Conservation (phyloP, 2,888 invertebrate species). For the Macrosiphum euphorbiae region DNA sequence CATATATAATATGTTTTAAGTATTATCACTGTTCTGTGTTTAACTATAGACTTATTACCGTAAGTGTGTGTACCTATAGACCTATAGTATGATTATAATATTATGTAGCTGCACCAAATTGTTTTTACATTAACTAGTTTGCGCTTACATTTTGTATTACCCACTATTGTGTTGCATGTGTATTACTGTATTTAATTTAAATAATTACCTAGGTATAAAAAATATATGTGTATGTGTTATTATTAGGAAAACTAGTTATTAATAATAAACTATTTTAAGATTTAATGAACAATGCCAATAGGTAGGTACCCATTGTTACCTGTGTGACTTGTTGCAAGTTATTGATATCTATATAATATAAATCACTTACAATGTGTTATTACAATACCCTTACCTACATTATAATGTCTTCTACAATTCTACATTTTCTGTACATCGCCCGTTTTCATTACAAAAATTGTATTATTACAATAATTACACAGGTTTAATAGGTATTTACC, state of each 20-base stretch:
- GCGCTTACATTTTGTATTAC: conserved; percentile 47
- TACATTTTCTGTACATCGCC: neutral
- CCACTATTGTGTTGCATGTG: conserved; percentile 49
- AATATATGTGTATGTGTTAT: neutral
- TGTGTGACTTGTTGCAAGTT: neutral
- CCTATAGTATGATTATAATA: neutral
- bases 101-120: conserved; percentile 34
- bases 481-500: neutral
- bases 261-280: neutral
- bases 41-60: conserved; percentile 38
- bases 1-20: conserved; percentile 28
- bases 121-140: conserved; percentile 30
- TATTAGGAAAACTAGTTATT: neutral
- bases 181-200: conserved; percentile 30
- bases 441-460: neutral
- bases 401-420: neutral
- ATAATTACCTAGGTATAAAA: neutral
- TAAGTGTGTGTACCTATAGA: conserved; percentile 50
- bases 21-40: conserved; percentile 32
- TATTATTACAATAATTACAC: neutral
- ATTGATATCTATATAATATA: neutral
- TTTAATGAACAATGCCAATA: neutral
- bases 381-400: neutral
- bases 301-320: neutral
- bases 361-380: neutral